Conservation (phyloP, 2,888 invertebrate species). For the Drosophila rubida region DNA sequence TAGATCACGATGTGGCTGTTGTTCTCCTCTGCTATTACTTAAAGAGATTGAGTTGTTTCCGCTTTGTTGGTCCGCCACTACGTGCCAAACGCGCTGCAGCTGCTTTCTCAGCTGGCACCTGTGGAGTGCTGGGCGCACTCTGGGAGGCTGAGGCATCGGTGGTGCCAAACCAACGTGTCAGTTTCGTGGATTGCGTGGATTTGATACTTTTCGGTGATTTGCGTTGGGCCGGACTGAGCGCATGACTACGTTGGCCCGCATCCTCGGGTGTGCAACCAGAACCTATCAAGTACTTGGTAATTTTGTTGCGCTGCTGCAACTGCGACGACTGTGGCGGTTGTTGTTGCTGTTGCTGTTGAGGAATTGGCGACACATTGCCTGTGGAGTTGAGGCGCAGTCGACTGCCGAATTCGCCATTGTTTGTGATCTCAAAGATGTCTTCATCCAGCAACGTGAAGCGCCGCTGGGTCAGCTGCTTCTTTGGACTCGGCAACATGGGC, state of each 20-base stretch:
- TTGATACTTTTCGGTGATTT: conserved; percentile 80
- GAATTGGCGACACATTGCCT: conserved; percentile 81
- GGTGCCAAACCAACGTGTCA: conserved; percentile 81
- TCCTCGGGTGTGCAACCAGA: conserved; percentile 52
- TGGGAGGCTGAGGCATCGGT: conserved; percentile 43
- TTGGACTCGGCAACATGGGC: conserved; percentile 45
- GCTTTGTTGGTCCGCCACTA: conserved; percentile 50
- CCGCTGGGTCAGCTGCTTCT: conserved; percentile 32
- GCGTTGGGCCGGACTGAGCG: conserved; percentile 45
- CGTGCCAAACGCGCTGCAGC: conserved; percentile 48
- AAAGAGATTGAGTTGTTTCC: conserved; percentile 63
- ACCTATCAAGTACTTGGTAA: conserved; percentile 82
- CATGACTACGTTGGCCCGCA: conserved; percentile 30
- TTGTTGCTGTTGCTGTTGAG: conserved; percentile 47
- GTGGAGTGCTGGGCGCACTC: conserved; percentile 62
- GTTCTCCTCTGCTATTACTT: conserved; percentile 45
- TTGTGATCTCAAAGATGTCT: conserved; percentile 83
- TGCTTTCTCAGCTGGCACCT: conserved; percentile 40
- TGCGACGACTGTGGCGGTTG: conserved; percentile 26
- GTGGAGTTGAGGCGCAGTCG: conserved; percentile 78
- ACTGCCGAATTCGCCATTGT: conserved; percentile 82
- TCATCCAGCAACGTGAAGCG: conserved; percentile 70
- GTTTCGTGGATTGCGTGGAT: conserved; percentile 78
- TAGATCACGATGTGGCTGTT: conserved; percentile 31
- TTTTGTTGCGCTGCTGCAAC: conserved; percentile 76